Conservation (phyloP, 2,888 invertebrate genomes). For the Papilio protenor region DNA sequence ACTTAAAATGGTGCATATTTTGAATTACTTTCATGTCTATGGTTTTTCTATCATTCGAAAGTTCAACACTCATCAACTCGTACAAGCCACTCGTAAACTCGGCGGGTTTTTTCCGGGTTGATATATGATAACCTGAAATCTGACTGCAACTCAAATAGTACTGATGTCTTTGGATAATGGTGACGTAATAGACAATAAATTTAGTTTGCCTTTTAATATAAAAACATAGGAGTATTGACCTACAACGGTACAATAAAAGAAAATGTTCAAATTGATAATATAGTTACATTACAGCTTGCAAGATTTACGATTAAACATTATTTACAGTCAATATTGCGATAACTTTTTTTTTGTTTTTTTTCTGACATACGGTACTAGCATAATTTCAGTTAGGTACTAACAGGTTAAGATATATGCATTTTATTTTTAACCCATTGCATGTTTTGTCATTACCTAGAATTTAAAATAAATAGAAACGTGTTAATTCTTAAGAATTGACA, state of each 20-base stretch:
- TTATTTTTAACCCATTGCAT: no score
- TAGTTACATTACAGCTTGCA: background rate
- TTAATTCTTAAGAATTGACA: background rate
- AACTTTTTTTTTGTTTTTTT: background rate
- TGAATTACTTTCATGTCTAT: slow-evolving; percentile 12
- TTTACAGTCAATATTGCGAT: background rate
- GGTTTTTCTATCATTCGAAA: background rate
- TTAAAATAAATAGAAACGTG: background rate
- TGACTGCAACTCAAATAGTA: background rate
- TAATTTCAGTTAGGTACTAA: no score
- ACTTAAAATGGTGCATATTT: slow-evolving; percentile 1
- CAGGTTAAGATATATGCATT: no score
- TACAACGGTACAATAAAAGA: slow-evolving; percentile 1
- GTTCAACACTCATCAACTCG: no score
- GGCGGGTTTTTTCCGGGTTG: no score
- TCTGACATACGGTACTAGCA: no score
- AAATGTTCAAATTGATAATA: no score
- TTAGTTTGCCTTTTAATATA: background rate
- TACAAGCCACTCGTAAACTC: no score
- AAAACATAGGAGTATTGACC: slow-evolving; percentile 15
- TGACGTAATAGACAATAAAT: no score
- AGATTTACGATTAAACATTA: slow-evolving; percentile 6
- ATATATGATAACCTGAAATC: background rate
- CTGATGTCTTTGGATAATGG: no score
- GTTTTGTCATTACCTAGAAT: background rate